A percentile compares a stretch with the other conserved stretches of the same genome.
These are phyloP conservation scores for Caenorhabditis tropicalis DNA, from an alignment of 1,140 invertebrate genomes.

Conservation along the genomic window DNA sequence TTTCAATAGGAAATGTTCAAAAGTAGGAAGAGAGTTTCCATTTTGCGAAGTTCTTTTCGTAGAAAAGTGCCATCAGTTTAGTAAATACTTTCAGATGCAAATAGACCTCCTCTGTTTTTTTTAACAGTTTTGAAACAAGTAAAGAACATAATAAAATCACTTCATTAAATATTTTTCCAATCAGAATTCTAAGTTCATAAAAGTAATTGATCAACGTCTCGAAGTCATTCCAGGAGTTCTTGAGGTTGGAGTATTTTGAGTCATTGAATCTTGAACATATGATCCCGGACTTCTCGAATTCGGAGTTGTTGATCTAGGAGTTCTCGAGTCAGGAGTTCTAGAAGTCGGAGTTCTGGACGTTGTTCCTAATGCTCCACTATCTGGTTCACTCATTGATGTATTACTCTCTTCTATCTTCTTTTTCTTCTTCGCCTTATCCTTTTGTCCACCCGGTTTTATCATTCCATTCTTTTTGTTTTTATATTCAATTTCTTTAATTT, in stretches of 20 bases:
- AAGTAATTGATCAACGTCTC: background rate
- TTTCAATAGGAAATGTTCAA: no score
- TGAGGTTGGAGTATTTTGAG: background rate
- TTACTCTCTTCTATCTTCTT: background rate
- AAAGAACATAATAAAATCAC: no score
- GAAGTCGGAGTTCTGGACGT: background rate
- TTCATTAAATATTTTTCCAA: no score
- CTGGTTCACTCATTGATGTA: background rate
- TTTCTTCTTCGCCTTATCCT: background rate
- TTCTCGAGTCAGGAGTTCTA: background rate
- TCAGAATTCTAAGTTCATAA: no score
- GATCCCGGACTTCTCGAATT: no score
- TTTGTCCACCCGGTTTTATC: background rate
- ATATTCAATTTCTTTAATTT: background rate
- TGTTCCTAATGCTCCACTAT: background rate
- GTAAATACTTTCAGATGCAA: no score
- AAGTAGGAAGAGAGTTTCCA: no score
- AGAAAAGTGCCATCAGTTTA: no score
- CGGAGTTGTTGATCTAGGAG: background rate
- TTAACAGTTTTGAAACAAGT: no score
- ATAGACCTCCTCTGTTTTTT: no score
- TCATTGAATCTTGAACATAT: no score
- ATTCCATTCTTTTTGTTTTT: background rate
- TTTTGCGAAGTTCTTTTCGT: no score
- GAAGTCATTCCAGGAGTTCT: background rate